A percentile compares a stretch with the other conserved stretches of the same genome.
phyloP scores from a whole-genome alignment of 2,888 invertebrate genomes.

The Leucoma salicis region DNA sequence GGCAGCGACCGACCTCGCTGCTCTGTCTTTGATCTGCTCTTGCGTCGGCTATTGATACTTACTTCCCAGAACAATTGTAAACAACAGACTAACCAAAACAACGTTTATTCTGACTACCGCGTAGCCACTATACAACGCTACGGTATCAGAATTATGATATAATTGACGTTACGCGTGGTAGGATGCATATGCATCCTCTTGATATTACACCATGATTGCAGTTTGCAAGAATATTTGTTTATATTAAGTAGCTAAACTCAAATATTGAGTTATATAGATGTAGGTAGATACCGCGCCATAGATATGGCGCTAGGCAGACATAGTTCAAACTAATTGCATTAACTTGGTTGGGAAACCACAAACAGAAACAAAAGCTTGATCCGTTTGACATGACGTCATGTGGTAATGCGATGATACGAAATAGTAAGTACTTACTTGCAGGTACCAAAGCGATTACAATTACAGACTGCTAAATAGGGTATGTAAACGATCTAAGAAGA shows the following conservation, averaged over 20 bases:
- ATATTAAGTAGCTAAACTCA: too few species aligned
- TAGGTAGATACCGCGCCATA: too few species aligned
- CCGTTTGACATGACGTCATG: conserved; percentile 28
- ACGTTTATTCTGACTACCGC: conserved; percentile 13
- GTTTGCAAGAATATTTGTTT: too few species aligned
- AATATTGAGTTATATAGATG: too few species aligned
- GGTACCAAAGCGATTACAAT: conserved; percentile 6
- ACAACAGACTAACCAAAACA: conserved; percentile 24
- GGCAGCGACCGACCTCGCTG: conserved; percentile 64
- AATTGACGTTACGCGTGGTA: too few species aligned
- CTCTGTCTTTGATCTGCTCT: conserved; percentile 71
- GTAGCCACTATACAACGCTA: conserved; percentile 13
- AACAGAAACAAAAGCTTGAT: conserved; percentile 19
- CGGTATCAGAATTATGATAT: too few species aligned
- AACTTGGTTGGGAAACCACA: conserved; percentile 19
- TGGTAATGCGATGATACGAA: conserved; percentile 19
- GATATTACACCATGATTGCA: too few species aligned
- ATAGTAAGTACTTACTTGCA: conserved; percentile 6
- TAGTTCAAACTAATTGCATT: conserved; percentile 13
- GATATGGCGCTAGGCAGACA: too few species aligned
- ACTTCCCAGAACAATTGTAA: conserved; percentile 23
- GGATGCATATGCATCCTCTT: too few species aligned
- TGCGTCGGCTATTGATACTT: conserved; percentile 54
- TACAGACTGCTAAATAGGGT: conserved; percentile 2
- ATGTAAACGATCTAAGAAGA: neutral